Base-by-base conservation (phyloP, 2,888 invertebrate species). In the Phortica magna region DNA sequence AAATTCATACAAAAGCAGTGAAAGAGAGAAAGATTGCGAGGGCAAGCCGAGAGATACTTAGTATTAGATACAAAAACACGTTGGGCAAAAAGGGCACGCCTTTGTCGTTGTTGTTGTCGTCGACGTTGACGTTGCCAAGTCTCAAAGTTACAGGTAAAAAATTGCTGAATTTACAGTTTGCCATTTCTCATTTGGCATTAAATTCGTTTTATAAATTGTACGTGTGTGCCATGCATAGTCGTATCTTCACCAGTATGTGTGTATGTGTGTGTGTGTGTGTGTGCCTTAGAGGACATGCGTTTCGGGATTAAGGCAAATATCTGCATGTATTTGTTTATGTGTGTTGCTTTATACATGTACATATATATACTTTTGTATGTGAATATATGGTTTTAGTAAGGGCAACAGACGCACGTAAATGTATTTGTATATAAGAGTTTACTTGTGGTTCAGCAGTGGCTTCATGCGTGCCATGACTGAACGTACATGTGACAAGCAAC, bases 251-350 rank as follows among this genome's bases (percentile, higher is more conserved):
- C n/a, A n/a, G n/a, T n/a, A n/a, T 57, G 31, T 31, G 2, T 4
- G 31, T 64, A 5, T 31, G n/a, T 67, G 48, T 65, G 67, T 59
- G 73, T 70, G 19, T 22, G 65, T 74, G 74, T 57, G 53, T 73
- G 74, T 80, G 67, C 74, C 73, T 73, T 77, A 61, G n/a, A 61
- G 75, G 77, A 82, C 80, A 68, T 79, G 79, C 84, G 78, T 79
- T 83, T 85, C 85, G 84, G 84, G 85, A 87, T 85, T 85, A 87
- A 81, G 73, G 61, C 61, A 10, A 10, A 61, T 61, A 19, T 59
- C 7, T 59, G 57, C 84, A 86, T 83, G 84, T 85, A 85, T 84
- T 83, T 77, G 83, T 87, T 86, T 84, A 84, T 86, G 82, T 82
- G 77, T 79, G 61, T 53, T 10, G 22, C 72, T 55, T 31, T 31